Conservation (phyloP, 2,888 invertebrate genomes). For the Ferrisia virgata region DNA sequence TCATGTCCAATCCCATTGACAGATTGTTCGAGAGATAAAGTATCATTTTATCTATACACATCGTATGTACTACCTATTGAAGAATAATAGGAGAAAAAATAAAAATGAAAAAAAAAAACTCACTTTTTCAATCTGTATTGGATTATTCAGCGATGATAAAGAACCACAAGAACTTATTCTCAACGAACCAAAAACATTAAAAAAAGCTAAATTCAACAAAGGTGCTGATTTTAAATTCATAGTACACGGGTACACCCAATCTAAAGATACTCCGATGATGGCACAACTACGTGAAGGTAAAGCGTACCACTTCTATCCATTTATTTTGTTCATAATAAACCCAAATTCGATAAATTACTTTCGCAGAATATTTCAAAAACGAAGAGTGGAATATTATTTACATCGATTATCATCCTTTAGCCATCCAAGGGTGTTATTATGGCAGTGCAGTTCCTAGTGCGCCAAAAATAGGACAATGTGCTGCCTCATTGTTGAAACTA, state of each 20-base stretch:
- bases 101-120: background rate
- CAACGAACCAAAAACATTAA: background rate
- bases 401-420: background rate
- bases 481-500: constrained; percentile 60
- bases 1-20: background rate
- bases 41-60: background rate
- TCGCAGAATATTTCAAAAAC: background rate
- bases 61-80: background rate
- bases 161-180: background rate
- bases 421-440: background rate
- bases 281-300: background rate
- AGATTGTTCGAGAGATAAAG: background rate
- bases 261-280: background rate
- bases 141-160: background rate
- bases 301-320: too few species aligned
- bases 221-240: background rate
- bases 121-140: background rate
- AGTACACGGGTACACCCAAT: background rate
- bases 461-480: constrained; percentile 61
- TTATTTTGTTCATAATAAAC: too few species aligned
- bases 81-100: too few species aligned
- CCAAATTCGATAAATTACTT: background rate
- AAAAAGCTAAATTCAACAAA: background rate
- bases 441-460: constrained; percentile 54
- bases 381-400: background rate